Base-by-base conservation (phyloP, 2,797 vertebrate species). In the Dicrostonyx torquatus region DNA sequence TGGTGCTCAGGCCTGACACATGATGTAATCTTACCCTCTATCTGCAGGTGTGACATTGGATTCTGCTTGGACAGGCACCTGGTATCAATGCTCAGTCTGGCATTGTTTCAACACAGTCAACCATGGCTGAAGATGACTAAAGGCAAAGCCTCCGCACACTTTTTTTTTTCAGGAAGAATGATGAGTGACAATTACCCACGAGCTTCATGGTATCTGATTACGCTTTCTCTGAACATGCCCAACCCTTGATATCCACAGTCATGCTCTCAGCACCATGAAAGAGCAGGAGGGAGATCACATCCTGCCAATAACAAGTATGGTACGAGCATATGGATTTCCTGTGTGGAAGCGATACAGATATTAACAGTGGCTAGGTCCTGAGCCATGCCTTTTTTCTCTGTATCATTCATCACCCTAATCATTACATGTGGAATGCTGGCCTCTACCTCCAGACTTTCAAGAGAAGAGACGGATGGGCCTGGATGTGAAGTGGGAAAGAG, bases 1-100 rank as follows among this genome's bases (percentile, higher is more conserved):
- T 96, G 96, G 97, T 96, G 96, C 97, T 98, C 96, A 77, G 94
- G 97, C 95, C 97, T 86, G 97, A 98, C 98, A 97, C 89, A 82
- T 97, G 97, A 97, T 95, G 97, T 97, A 97, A 98, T 98, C 98
- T 98, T 98, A 98, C 90, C 97, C 97, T 97, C 97, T 98, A 97
- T 97, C 98, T 97, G 97, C 98, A 98, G 97, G 98, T 98, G 97
- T 98, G 97, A 98, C 96, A 91, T 93, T 98, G 80, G 93, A 98
- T 97, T 98, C 97, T 98, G 96, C 97, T 98, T 97, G 94, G 96
- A 94, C 87, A 97, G 91, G 95, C 98, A 98, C 97, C 98, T 98
- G 98, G 98, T 98, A 97, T 98, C 97, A 97, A 97, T 98, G 97
- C 94, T 97, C 97, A 60, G 91, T 96, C 96, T 98, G 98, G 98